phyloP scores from a whole-genome alignment of 2,797 vertebrate genomes.

The Thaleichthys pacificus region DNA sequence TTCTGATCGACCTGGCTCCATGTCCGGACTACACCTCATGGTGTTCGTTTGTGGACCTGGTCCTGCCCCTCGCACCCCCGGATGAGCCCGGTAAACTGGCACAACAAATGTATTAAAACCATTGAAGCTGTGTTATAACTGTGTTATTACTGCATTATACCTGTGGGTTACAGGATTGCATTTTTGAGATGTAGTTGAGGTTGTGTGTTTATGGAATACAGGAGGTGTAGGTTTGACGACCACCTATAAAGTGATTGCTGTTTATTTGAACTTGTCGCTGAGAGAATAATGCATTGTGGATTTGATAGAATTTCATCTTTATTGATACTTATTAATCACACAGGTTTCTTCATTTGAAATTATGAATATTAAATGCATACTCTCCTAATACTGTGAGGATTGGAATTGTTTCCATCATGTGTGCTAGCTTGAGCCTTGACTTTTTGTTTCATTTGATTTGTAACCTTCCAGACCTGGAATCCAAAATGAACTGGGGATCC shows the following conservation, averaged over 20 bases:
- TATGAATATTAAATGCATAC: not conserved
- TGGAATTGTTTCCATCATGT: not conserved
- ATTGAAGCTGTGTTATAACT: not conserved
- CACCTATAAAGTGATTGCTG: not conserved
- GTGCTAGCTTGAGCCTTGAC: not conserved
- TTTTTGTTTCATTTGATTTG: conserved; percentile 7
- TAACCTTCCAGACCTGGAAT: conserved; percentile 80
- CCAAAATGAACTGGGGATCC: conserved; percentile 95
- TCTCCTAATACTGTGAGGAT: not conserved
- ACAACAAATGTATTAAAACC: not conserved
- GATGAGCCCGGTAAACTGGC: conserved; percentile 73
- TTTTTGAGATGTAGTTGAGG: not conserved
- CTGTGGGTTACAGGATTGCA: not conserved
- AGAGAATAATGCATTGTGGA: not conserved
- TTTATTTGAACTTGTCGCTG: not conserved
- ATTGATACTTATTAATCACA: not conserved
- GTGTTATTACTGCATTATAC: not conserved
- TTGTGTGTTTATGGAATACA: not conserved
- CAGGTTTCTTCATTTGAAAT: not conserved
- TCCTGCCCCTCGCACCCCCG: conserved; percentile 65
- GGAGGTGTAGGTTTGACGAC: not conserved
- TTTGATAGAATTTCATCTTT: not conserved
- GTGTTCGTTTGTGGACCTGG: conserved; percentile 70
- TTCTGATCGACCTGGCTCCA: conserved; percentile 59
- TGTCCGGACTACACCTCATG: conserved; percentile 61